A percentile compares a stretch with the other conserved stretches of the same genome.
phyloP scores from a whole-genome alignment of 2,888 invertebrate genomes.

The Cecidostiba fungosa region DNA sequence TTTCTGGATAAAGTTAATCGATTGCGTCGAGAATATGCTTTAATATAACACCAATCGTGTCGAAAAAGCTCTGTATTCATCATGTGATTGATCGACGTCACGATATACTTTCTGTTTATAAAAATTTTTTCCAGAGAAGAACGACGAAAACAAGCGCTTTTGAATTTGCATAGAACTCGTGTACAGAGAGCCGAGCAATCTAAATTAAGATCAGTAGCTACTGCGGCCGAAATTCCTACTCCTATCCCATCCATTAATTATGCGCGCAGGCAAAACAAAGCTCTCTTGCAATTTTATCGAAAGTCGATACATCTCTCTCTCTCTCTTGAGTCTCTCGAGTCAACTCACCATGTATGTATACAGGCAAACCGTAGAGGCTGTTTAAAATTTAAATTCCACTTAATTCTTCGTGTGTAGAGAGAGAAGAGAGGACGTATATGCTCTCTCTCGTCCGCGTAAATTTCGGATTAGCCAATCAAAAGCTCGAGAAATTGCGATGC shows the following conservation, averaged over 20 bases:
- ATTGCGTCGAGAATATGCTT: not conserved
- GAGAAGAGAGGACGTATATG: too few relatives aligned
- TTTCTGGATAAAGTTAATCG: not conserved
- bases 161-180: not conserved
- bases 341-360: not conserved
- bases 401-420: conserved; percentile 31
- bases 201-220: conserved; percentile 2
- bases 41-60: not conserved
- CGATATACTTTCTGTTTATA: not conserved
- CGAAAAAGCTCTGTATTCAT: not conserved
- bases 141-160: not conserved
- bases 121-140: not conserved
- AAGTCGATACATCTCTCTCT: not conserved
- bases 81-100: conserved; percentile 6
- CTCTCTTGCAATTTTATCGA: conserved; percentile 19
- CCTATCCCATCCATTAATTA: not conserved
- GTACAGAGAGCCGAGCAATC: not conserved
- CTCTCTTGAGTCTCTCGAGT: not conserved
- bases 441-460: conserved; percentile 30
- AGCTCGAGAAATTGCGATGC: conserved; percentile 24
- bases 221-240: not conserved
- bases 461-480: conserved; percentile 53
- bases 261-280: not conserved
- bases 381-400: conserved; percentile 58
- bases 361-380: not conserved